Conservation (phyloP, 2,113 vertebrate species). For the Neogale vison region DNA sequence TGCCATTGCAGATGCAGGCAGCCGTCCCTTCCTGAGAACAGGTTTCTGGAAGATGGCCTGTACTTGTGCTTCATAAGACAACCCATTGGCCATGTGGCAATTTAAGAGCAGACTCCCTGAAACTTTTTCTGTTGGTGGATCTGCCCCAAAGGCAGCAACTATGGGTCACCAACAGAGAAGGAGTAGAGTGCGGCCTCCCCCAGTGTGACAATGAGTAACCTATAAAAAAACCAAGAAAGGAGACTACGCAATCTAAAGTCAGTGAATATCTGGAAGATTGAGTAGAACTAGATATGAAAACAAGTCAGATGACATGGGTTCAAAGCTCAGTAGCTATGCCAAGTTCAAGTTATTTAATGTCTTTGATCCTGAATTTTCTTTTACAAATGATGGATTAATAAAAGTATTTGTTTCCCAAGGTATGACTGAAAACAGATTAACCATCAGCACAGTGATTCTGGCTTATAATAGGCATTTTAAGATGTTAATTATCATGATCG, state of each 20-base stretch:
- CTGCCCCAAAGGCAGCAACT: neutral
- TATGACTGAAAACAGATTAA: neutral
- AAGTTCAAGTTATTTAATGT: neutral
- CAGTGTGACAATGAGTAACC: neutral
- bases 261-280: neutral
- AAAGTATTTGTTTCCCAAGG: neutral
- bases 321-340: neutral
- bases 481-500: neutral
- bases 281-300: neutral
- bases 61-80: neutral
- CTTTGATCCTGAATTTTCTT: neutral
- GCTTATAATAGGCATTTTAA: neutral
- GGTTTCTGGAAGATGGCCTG: neutral
- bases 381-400: neutral
- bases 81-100: rapidly evolving
- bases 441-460: neutral
- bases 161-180: neutral
- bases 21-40: neutral
- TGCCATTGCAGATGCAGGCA: neutral
- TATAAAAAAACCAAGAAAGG: neutral
- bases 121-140: neutral
- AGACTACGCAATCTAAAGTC: neutral
- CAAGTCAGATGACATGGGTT: neutral
- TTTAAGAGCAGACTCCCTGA: neutral
- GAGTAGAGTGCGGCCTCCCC: neutral